A percentile compares a stretch with the other conserved stretches of the same genome.
phyloP scores from a whole-genome alignment of 1,140 invertebrate genomes.

The Drosophila neocordata region DNA sequence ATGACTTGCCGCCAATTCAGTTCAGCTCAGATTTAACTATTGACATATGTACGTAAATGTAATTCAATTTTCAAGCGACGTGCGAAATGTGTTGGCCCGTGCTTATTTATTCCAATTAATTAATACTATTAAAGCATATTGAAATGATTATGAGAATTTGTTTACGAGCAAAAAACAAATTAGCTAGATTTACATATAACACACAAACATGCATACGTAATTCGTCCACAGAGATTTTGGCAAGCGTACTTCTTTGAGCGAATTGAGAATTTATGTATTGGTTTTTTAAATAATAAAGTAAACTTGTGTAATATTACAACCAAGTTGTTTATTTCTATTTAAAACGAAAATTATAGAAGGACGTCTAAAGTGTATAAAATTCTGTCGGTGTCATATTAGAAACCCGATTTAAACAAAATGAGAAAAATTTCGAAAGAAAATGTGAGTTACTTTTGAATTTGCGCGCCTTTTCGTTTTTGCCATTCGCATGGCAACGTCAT shows the following conservation, averaged over 20 bases:
- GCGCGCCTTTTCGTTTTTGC: background rate
- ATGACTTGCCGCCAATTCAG: slow-evolving; percentile 45
- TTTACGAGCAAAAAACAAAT: slow-evolving; percentile 16
- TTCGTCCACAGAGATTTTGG: slow-evolving; percentile 14
- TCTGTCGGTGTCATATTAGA: no score
- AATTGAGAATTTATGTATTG: slow-evolving; percentile 43
- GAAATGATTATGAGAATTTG: slow-evolving; percentile 25
- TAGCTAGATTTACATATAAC: slow-evolving; percentile 26
- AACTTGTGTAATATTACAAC: slow-evolving; percentile 59
- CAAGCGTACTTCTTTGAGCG: slow-evolving; percentile 17
- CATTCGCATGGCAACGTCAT: slow-evolving; percentile 1
- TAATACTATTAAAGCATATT: slow-evolving; percentile 6
- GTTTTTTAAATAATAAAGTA: slow-evolving; percentile 53
- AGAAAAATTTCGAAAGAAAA: no score
- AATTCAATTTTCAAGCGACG: background rate
- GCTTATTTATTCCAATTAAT: slow-evolving; percentile 23
- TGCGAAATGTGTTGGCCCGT: slow-evolving; percentile 14
- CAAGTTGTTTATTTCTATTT: background rate
- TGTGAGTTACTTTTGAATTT: no score
- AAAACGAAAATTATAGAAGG: no score
- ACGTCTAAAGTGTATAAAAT: no score
- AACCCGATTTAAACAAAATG: no score
- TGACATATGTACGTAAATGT: slow-evolving; percentile 24
- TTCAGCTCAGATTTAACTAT: slow-evolving; percentile 45
- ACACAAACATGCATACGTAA: slow-evolving; percentile 16